Percentiles rank a stretch among this genome's conserved stretches.
Conservation (phyloP, 1,140 invertebrate species). For the Luehdorfia chinensis region DNA sequence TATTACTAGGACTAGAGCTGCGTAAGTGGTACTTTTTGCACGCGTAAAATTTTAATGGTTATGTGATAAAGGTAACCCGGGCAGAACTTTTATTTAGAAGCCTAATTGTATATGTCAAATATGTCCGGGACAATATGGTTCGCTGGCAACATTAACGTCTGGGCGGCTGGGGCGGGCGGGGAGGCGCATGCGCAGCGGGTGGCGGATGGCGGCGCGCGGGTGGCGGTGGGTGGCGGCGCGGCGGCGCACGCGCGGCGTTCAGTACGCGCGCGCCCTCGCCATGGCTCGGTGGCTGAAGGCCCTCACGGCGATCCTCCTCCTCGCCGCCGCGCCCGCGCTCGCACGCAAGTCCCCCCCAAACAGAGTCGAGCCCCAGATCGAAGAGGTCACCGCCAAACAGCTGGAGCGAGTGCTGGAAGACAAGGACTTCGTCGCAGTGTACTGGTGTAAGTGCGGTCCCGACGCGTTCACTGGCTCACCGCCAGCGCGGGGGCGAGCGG, state of each 20-base stretch:
- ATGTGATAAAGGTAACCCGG: no score
- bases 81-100: no score
- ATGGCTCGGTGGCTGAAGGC: conserved; percentile 74
- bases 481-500: conserved; percentile 42
- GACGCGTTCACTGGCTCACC: no score
- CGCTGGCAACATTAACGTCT: no score
- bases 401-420: conserved; percentile 91
- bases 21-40: no score
- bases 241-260: conserved; percentile 41
- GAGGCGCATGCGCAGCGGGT: conserved; percentile 36
- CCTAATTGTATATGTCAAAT: no score
- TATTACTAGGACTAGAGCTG: no score
- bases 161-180: conserved; percentile 27
- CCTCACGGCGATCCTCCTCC: conserved; percentile 58
- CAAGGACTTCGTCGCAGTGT: conserved; percentile 95
- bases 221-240: conserved; percentile 50
- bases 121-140: no score
- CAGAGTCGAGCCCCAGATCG: conserved; percentile 86
- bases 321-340: conserved; percentile 57
- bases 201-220: no score
- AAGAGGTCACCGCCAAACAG: conserved; percentile 94
- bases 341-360: conserved; percentile 52
- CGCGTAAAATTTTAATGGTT: no score
- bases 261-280: conserved; percentile 77
- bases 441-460: conserved; percentile 92